Evolutionary conservation across 2,888 invertebrate genomes (phyloP).

Genomic region (Dasypogon diadema): DNA sequence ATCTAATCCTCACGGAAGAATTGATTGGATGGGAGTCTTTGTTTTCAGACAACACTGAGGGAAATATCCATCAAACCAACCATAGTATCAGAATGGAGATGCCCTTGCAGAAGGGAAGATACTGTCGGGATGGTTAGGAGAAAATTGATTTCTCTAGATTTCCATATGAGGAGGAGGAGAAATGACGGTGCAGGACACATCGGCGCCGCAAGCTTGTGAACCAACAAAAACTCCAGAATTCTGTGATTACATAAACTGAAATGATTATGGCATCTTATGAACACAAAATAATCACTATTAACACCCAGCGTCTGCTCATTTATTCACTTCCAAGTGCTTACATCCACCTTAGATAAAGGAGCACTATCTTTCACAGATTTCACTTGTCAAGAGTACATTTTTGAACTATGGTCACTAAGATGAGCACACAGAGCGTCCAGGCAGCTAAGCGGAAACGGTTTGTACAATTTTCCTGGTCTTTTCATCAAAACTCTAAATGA

Average conservation of each 20-base stretch:
- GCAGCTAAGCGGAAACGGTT: neutral
- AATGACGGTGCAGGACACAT: slow-evolving; percentile 8
- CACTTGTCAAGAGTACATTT: neutral
- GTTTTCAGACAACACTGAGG: slow-evolving; percentile 13
- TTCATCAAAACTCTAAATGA: slow-evolving; percentile 4
- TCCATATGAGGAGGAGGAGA: neutral
- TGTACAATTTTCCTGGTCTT: neutral
- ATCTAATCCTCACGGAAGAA: slow-evolving; percentile 5
- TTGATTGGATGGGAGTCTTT: neutral
- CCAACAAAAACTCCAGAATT: slow-evolving; percentile 32
- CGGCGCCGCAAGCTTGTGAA: slow-evolving; percentile 26
- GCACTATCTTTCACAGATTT: neutral
- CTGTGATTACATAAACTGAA: slow-evolving; percentile 10
- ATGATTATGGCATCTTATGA: neutral
- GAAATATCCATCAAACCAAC: neutral
- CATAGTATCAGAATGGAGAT: neutral
- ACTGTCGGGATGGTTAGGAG: neutral
- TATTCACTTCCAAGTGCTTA: neutral
- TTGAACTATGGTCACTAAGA: too few species aligned
- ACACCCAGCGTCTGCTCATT: neutral
- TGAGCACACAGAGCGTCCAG: too few species aligned
- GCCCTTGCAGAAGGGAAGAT: slow-evolving; percentile 27
- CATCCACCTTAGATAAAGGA: neutral
- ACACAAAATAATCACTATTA: slow-evolving; percentile 1
- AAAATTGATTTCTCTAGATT: slow-evolving; percentile 30